Percentiles rank a stretch among this genome's conserved stretches.
phyloP scores from a whole-genome alignment of 2,797 vertebrate genomes.

The Calcarius lapponicus region DNA sequence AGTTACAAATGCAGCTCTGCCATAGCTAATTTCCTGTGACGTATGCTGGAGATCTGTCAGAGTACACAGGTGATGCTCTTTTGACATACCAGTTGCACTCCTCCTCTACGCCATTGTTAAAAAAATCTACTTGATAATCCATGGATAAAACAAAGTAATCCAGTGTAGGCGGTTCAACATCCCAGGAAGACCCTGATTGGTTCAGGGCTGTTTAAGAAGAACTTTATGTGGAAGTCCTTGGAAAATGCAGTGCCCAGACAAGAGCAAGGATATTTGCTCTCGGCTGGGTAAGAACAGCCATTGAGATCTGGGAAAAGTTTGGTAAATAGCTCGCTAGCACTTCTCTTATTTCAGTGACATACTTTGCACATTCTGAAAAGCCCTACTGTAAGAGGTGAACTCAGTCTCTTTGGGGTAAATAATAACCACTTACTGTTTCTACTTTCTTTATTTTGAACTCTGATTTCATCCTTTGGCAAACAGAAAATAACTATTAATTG shows the following conservation, averaged over 20 bases:
- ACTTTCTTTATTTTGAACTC: neutral
- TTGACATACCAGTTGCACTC: neutral
- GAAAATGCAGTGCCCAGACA: neutral
- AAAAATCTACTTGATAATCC: rapidly evolving
- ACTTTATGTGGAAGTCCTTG: neutral
- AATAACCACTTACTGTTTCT: neutral
- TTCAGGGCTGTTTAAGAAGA: neutral
- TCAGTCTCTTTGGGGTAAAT: neutral
- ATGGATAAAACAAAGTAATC: neutral
- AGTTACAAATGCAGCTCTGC: neutral
- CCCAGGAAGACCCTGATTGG: neutral
- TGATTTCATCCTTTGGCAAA: neutral
- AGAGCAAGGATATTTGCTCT: neutral
- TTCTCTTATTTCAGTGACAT: neutral
- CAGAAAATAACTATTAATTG: neutral
- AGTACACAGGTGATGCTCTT: neutral
- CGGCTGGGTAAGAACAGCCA: rapidly evolving
- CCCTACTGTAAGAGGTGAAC: neutral
- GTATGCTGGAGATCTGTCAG: rapidly evolving
- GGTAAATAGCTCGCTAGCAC: neutral
- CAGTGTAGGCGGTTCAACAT: rapidly evolving
- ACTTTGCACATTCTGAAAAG: neutral
- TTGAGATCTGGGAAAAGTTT: neutral
- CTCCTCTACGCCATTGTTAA: neutral
- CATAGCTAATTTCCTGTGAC: neutral